These are phyloP conservation scores for Zaprionus lineosus DNA, from an alignment of 2,888 invertebrate genomes.

Conservation along the genomic window DNA sequence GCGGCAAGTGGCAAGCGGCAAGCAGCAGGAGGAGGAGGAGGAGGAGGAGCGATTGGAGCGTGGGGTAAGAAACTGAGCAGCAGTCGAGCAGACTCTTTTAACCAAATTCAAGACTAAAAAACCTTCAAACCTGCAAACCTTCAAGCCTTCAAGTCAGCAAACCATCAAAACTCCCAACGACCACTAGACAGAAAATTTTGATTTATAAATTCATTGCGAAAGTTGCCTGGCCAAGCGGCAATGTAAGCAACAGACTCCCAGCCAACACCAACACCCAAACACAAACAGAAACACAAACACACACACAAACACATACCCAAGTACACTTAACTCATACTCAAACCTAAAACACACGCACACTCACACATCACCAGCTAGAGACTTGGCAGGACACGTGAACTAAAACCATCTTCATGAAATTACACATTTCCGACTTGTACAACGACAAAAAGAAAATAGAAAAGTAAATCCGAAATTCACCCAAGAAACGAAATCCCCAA, in stretches of 20 bases:
- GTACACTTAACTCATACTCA: no score
- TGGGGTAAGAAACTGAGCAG: no score
- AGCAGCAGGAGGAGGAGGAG: slow-evolving; percentile 10
- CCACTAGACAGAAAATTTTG: slow-evolving; percentile 73
- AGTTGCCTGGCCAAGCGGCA: slow-evolving; percentile 75
- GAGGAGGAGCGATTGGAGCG: no score
- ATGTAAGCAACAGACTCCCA: slow-evolving; percentile 62
- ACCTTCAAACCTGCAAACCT: background rate
- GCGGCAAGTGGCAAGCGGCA: no score
- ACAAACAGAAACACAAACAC: slow-evolving; percentile 30
- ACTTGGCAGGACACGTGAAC: slow-evolving; percentile 38
- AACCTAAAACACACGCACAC: no score
- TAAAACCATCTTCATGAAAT: slow-evolving; percentile 74
- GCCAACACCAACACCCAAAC: slow-evolving; percentile 50
- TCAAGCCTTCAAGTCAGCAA: slow-evolving; percentile 14
- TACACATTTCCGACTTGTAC: slow-evolving; percentile 77
- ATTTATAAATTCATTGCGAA: slow-evolving; percentile 76
- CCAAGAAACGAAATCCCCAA: no score
- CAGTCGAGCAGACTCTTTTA: slow-evolving; percentile 30
- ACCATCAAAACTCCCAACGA: slow-evolving; percentile 36
- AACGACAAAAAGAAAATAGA: slow-evolving; percentile 54
- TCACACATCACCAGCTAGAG: slow-evolving; percentile 31
- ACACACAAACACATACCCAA: no score
- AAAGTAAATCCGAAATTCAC: no score
- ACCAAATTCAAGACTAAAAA: slow-evolving; percentile 7